Evolutionary conservation across 2,797 vertebrate genomes (phyloP).

Genomic region (Somateria mollissima): DNA sequence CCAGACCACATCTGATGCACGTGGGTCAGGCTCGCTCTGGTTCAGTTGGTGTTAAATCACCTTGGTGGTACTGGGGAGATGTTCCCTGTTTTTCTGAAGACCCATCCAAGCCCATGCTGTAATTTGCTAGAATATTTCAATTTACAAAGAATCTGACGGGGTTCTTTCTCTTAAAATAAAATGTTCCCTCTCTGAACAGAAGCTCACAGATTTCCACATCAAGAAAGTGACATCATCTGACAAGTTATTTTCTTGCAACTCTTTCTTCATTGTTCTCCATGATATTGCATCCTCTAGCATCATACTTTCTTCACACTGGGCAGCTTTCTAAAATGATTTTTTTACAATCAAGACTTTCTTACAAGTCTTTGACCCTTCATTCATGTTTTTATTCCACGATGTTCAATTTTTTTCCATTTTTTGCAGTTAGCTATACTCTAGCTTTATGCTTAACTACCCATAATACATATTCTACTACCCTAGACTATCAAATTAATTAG

Average conservation of each 20-base stretch:
- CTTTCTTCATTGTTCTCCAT: not conserved
- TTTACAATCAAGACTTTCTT: not conserved
- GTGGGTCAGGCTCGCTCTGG: not conserved
- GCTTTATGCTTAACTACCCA: not conserved
- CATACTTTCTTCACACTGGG: not conserved
- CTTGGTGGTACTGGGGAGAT: not conserved
- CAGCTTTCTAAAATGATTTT: not conserved
- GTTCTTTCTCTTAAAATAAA: not conserved
- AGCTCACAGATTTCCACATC: not conserved
- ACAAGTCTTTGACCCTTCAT: not conserved
- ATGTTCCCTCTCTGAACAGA: not conserved
- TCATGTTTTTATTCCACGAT: not conserved
- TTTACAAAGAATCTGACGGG: not conserved
- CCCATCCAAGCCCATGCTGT: not conserved
- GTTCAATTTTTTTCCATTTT: not conserved
- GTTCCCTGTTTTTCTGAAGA: not conserved
- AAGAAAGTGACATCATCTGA: not conserved
- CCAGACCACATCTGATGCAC: fast-evolving
- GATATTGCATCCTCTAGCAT: not conserved
- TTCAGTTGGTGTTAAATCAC: not conserved
- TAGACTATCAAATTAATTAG: not conserved
- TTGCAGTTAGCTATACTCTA: not conserved
- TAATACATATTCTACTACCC: not conserved
- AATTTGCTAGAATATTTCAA: not conserved
- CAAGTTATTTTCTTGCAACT: not conserved